A percentile compares a stretch with the other conserved stretches of the same genome.
phyloP scores from a whole-genome alignment of 2,888 invertebrate genomes.

The Leucozona laternaria region DNA sequence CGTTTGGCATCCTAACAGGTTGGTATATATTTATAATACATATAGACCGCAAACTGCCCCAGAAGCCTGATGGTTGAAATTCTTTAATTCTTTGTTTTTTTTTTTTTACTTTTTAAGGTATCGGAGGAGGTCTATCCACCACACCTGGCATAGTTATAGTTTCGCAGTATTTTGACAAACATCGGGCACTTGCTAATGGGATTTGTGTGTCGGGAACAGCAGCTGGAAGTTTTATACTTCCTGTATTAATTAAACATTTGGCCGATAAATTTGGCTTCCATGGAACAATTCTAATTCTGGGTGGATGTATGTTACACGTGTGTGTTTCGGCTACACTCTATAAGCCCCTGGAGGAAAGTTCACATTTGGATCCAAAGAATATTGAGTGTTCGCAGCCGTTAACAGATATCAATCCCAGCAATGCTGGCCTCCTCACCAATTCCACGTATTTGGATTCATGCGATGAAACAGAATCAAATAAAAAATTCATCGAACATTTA shows the following conservation, averaged over 20 bases:
- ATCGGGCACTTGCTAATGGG: slow-evolving; percentile 91
- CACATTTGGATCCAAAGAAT: slow-evolving; percentile 76
- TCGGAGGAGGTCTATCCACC: slow-evolving; percentile 91
- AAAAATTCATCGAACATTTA: slow-evolving; percentile 83
- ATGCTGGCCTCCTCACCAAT: slow-evolving; percentile 82
- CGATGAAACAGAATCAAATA: slow-evolving; percentile 81
- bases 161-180: slow-evolving; percentile 91
- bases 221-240: slow-evolving; percentile 91
- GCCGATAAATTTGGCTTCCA: slow-evolving; percentile 89
- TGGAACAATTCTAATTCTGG: slow-evolving; percentile 89
- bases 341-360: slow-evolving; percentile 84
- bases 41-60: neutral
- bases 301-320: slow-evolving; percentile 90
- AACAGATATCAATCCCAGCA: slow-evolving; percentile 81
- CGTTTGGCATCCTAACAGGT: slow-evolving; percentile 90
- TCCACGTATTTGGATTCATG: slow-evolving; percentile 83
- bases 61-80: too few relatives aligned
- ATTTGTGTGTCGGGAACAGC: slow-evolving; percentile 92
- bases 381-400: slow-evolving; percentile 79
- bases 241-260: slow-evolving; percentile 89
- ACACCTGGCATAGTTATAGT: slow-evolving; percentile 93
- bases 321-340: slow-evolving; percentile 89
- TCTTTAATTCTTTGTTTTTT: neutral
- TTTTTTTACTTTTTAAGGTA: slow-evolving; percentile 84
- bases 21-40: slow-evolving; percentile 72